A percentile compares a stretch with the other conserved stretches of the same genome.
Conservation (phyloP, 2,888 invertebrate species). For the Drosophila recens region DNA sequence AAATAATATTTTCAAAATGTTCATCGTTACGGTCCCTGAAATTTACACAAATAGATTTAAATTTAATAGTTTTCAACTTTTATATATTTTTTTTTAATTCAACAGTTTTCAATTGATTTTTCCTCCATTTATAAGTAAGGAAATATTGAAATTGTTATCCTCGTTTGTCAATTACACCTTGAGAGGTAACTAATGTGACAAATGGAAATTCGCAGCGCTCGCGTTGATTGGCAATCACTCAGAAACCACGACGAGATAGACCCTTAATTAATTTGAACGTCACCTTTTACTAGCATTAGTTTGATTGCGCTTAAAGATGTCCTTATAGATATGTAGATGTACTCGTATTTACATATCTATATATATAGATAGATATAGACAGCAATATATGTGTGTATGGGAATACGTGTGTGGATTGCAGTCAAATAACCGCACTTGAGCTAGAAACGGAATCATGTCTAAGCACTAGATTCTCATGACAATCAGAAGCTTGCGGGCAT, state of each 20-base stretch:
- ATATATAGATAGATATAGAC: not conserved
- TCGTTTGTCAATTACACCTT: not conserved
- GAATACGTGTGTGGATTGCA: slow-evolving; percentile 19
- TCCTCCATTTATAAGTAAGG: not conserved
- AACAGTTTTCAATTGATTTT: not conserved
- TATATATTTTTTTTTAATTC: not conserved
- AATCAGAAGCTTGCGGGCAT: slow-evolving; percentile 57
- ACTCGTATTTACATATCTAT: not conserved
- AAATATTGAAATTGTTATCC: not conserved
- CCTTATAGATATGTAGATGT: not conserved
- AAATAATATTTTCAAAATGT: too few relatives aligned
- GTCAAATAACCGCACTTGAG: slow-evolving; percentile 27
- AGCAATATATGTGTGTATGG: not conserved
- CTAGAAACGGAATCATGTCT: slow-evolving; percentile 55
- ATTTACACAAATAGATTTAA: not conserved
- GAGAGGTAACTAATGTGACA: not conserved
- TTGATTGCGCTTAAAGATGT: slow-evolving; percentile 5
- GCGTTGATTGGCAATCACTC: slow-evolving; percentile 22
- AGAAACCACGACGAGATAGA: slow-evolving; percentile 7
- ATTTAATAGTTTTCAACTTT: not conserved
- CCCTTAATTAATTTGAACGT: slow-evolving; percentile 13
- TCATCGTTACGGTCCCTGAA: too few relatives aligned
- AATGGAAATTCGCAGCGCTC: not conserved
- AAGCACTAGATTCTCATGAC: slow-evolving; percentile 63
- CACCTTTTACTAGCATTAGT: slow-evolving; percentile 7